Percentiles rank a stretch among this genome's conserved stretches.
phyloP scores from a whole-genome alignment of 2,888 invertebrate species.

The Quadroppia sp. region DNA sequence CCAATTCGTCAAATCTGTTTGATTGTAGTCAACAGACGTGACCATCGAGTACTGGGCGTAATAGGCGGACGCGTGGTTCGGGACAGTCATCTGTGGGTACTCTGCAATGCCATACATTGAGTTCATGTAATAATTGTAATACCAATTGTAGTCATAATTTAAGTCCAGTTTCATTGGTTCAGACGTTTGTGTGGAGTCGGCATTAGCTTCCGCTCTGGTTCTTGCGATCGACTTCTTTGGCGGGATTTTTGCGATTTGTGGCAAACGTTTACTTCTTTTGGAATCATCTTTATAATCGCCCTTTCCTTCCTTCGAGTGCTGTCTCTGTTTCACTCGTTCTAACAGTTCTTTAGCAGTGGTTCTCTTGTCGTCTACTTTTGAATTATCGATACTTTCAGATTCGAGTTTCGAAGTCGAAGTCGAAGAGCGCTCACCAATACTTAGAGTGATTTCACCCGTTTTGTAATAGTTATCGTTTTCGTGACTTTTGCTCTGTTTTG shows the following conservation, averaged over 20 bases:
- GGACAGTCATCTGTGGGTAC: slow-evolving; percentile 12
- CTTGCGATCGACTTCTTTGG: neutral
- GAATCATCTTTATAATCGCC: neutral
- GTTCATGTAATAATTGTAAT: slow-evolving; percentile 42
- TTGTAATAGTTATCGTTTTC: neutral
- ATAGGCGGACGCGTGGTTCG: slow-evolving; percentile 31
- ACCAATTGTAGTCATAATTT: slow-evolving; percentile 42
- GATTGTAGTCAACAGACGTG: slow-evolving; percentile 40
- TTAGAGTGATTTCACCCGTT: neutral
- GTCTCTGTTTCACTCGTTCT: slow-evolving; percentile 9
- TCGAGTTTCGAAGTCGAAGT: neutral
- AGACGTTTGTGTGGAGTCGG: slow-evolving; percentile 6
- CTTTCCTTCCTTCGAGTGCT: slow-evolving; percentile 6
- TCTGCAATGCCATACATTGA: slow-evolving; percentile 32
- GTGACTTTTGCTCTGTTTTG: neutral
- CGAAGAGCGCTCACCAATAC: neutral
- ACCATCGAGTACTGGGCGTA: slow-evolving; percentile 42
- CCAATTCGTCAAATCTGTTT: slow-evolving; percentile 39
- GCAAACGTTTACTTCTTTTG: neutral
- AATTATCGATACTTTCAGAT: neutral
- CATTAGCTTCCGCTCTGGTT: neutral
- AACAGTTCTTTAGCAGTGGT: slow-evolving; percentile 19
- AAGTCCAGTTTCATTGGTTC: slow-evolving; percentile 38
- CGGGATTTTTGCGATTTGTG: slow-evolving; percentile 11
- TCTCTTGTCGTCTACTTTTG: slow-evolving; percentile 24